Conservation (phyloP, 2,888 invertebrate species). For the Agrypnus murinus region DNA sequence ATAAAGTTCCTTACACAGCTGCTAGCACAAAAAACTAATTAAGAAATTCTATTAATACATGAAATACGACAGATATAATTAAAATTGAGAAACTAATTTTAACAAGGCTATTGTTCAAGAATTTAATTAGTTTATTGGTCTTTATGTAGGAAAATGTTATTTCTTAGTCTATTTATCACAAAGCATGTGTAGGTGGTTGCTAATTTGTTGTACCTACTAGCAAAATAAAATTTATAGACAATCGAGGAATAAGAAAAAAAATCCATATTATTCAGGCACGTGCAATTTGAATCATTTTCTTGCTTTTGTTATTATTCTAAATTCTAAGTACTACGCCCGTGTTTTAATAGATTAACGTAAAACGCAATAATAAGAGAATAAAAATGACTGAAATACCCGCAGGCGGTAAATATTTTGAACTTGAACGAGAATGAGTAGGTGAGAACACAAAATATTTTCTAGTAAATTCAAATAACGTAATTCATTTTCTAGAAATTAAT, state of each 20-base stretch:
- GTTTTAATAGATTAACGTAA: neutral
- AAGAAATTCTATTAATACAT: neutral
- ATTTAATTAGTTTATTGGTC: neutral
- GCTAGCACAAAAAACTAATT: conserved; percentile 8
- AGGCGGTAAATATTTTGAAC: neutral
- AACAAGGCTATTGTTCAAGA: neutral
- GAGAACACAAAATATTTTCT: neutral
- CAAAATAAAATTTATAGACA: too few species aligned
- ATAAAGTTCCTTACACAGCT: too few species aligned
- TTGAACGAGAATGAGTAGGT: neutral
- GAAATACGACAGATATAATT: neutral
- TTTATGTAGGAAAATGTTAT: neutral
- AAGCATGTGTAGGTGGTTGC: neutral
- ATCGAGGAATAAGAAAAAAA: too few species aligned
- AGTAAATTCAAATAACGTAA: neutral
- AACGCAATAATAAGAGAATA: neutral
- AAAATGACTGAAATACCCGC: neutral
- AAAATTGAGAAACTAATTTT: conserved; percentile 7
- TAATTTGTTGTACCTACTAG: neutral
- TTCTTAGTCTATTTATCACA: conserved; percentile 7
- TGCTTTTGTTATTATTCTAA: neutral
- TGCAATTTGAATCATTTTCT: conserved; percentile 3
- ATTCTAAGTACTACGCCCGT: too few species aligned
- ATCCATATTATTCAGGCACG: too few species aligned
- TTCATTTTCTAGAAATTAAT: neutral